phyloP scores from a whole-genome alignment of 1,140 invertebrate genomes.

The Cydia strobilella region DNA sequence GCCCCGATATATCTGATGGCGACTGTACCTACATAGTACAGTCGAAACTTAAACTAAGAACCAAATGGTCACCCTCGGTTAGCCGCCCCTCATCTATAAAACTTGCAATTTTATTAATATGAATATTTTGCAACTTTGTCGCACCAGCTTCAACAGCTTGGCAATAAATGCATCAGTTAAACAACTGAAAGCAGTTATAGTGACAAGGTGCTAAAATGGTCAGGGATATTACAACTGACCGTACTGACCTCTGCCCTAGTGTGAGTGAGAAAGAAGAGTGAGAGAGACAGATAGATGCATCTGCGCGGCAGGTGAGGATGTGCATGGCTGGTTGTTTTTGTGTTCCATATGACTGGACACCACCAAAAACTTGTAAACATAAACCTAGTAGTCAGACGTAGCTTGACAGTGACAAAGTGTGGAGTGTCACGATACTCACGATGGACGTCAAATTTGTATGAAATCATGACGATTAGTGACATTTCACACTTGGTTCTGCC shows the following conservation, averaged over 20 bases:
- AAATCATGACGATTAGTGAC: no score
- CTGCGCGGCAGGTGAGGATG: neutral
- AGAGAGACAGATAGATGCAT: constrained; percentile 1
- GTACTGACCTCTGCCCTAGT: neutral
- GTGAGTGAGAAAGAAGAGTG: neutral
- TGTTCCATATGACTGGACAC: constrained; percentile 14
- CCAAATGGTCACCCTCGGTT: neutral
- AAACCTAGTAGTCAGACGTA: neutral
- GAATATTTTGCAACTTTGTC: neutral
- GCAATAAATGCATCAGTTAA: neutral
- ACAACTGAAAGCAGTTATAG: neutral
- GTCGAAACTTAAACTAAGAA: neutral
- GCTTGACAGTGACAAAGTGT: no score
- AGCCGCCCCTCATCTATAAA: neutral
- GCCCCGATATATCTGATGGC: no score
- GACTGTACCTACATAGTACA: no score
- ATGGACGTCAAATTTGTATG: no score
- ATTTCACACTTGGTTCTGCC: no score
- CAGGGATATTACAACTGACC: neutral
- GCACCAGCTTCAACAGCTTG: neutral
- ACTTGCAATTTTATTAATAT: neutral
- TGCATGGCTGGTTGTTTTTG: neutral
- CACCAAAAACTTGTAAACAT: neutral
- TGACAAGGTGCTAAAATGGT: neutral
- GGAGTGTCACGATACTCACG: no score